Evolutionary conservation across 2,113 vertebrate genomes (phyloP), one percentile per base, ranked within the genome.

Genomic region (Callospermophilus lateralis): DNA sequence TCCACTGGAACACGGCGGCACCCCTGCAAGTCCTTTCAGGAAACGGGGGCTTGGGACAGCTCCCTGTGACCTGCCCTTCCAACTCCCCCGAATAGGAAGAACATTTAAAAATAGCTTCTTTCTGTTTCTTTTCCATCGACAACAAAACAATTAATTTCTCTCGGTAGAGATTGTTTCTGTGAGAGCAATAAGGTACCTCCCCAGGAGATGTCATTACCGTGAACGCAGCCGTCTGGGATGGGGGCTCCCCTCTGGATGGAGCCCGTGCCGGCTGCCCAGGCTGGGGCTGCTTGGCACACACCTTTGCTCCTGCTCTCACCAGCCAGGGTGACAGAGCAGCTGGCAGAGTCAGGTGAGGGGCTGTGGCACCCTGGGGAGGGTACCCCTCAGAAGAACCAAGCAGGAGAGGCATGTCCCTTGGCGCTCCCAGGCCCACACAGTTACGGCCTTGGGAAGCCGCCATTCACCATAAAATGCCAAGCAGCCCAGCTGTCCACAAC

Each of bases 131-230:
- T 95, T 96, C 84, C 97, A 98, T 98, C 98, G 98, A 97, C 98
- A 98, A 96, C 98, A 98, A 98, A 98, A 98, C 98, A 98, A 98
- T 98, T 99, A 98, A 98, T 98, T 98, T 98, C 98, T 98, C 98
- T 97, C 80, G 12, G 97, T 98, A 97, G 98, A 98, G 98, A 98
- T 95, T 96, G 97, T 98, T 98, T 98, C 98, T 97, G 97, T 94
- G 96, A 97, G 98, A 98, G 97, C 98, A 98, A 98, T 98, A 98
- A 98, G 98, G 98, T 98, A 98, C 96, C 98, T 98, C 98, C 98
- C 98, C 98, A 96, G 98, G 98, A 97, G 97, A 98, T 84, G 42
- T 98, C 98, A 97, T 98, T 98, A 98, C 95, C 96, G 61, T 97
- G 98, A 98, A 98, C 73, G 88, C 68, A 28, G 92, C 70, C 11